Percentiles rank a stretch among this genome's conserved stretches.
Conservation (phyloP, 2,888 invertebrate genomes). For the Loripinus fragilis region DNA sequence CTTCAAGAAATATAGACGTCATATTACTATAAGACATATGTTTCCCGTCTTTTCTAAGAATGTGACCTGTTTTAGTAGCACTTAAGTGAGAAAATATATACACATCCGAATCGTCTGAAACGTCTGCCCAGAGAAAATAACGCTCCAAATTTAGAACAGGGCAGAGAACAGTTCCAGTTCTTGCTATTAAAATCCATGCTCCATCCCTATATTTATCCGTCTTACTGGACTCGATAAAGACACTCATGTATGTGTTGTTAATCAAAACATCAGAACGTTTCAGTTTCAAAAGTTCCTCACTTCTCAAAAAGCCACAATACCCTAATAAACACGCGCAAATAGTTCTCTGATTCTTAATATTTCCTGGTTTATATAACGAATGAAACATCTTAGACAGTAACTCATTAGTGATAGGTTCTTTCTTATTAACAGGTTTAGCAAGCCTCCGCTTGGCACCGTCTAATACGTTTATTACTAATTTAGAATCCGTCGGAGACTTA, state of each 20-base stretch:
- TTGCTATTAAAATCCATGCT: constrained; percentile 36
- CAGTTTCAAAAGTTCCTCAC: constrained; percentile 32
- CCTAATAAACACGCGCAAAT: constrained; percentile 29
- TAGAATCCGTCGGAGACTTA: constrained; percentile 42
- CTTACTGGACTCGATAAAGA: constrained; percentile 31
- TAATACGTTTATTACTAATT: constrained; percentile 29
- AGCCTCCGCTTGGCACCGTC: constrained; percentile 37
- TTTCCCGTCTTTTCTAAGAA: constrained; percentile 17
- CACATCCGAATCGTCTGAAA: constrained; percentile 14
- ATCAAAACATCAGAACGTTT: constrained; percentile 25
- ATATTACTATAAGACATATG: constrained; percentile 35
- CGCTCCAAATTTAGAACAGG: constrained; percentile 34
- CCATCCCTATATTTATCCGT: constrained; percentile 40
- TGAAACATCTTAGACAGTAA: constrained; percentile 24
- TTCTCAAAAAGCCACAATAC: constrained; percentile 37
- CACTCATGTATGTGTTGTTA: constrained; percentile 24
- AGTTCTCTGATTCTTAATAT: constrained; percentile 36
- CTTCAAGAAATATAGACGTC: constrained; percentile 26
- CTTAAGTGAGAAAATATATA: constrained; percentile 28
- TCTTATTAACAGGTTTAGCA: constrained; percentile 34
- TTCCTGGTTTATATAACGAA: constrained; percentile 4
- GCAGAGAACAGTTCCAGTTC: constrained; percentile 32
- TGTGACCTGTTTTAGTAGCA: constrained; percentile 10
- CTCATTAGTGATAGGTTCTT: constrained; percentile 36
- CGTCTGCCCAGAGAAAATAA: constrained; percentile 29